These are phyloP conservation scores for Baccha elongata DNA, from an alignment of 2,888 invertebrate species.

Conservation along the genomic window DNA sequence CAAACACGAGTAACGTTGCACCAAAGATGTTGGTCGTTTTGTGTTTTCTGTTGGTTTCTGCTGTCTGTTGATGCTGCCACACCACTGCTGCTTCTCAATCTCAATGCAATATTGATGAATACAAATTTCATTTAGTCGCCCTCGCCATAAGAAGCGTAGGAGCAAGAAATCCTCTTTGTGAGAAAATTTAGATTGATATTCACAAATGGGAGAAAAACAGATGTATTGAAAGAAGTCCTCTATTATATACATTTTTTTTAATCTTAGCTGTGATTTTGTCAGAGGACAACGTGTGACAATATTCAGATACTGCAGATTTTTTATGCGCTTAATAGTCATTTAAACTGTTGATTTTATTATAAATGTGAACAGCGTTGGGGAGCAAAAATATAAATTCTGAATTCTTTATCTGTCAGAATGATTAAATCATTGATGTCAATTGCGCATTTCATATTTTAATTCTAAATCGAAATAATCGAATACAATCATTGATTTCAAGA, in stretches of 20 bases:
- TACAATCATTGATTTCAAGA: no score
- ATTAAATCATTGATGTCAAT: no score
- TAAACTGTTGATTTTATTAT: neutral
- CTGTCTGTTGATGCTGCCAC: neutral
- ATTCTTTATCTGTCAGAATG: no score
- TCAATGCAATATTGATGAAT: constrained; percentile 67
- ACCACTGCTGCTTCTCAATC: constrained; percentile 33
- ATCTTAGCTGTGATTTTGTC: no score
- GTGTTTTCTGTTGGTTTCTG: neutral
- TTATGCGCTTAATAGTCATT: neutral
- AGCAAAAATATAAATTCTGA: no score
- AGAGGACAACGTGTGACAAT: neutral
- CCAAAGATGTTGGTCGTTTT: constrained; percentile 9
- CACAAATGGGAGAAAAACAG: constrained; percentile 41
- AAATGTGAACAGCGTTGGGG: neutral
- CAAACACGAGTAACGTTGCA: constrained; percentile 48
- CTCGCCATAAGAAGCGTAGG: constrained; percentile 31
- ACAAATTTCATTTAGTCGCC: constrained; percentile 70
- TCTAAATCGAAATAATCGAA: no score
- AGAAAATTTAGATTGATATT: constrained; percentile 64
- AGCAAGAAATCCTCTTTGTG: constrained; percentile 37
- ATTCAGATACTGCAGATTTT: neutral
- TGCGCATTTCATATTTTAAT: no score
- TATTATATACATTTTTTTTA: constrained; percentile 15
- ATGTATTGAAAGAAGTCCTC: constrained; percentile 25